Conservation (phyloP, 2,797 vertebrate species). For the Natrix natrix region DNA sequence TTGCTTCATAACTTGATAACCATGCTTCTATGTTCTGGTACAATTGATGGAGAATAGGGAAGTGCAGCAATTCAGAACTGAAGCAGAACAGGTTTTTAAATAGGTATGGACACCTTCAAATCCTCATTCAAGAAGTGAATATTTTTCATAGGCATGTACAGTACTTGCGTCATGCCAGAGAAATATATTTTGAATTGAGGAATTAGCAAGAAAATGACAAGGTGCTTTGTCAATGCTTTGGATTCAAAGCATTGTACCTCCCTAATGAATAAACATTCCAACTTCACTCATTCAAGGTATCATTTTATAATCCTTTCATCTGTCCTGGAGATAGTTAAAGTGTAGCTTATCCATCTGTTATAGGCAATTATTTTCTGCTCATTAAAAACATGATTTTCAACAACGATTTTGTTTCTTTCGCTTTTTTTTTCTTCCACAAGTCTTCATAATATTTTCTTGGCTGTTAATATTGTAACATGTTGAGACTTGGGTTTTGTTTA, state of each 20-base stretch:
- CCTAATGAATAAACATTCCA: conserved; percentile 13
- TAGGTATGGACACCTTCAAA: not conserved
- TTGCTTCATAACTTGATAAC: not conserved
- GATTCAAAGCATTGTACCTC: not conserved
- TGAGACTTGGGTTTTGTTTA: conserved; percentile 60
- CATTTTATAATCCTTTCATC: not conserved
- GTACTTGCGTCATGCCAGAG: not conserved
- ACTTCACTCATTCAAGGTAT: conserved; percentile 20
- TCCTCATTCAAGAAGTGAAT: not conserved
- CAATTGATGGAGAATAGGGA: not conserved
- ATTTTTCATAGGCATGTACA: not conserved
- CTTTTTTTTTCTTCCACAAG: conserved; percentile 9
- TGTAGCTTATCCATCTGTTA: conserved; percentile 17
- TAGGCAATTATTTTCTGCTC: conserved; percentile 39
- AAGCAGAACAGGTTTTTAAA: not conserved
- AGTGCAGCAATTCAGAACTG: not conserved
- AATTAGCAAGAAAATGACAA: not conserved
- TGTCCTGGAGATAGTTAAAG: conserved; percentile 30
- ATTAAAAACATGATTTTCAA: conserved; percentile 19
- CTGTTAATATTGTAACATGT: conserved; percentile 45
- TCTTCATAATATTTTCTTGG: conserved; percentile 45
- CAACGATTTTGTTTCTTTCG: conserved; percentile 18
- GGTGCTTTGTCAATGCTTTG: not conserved
- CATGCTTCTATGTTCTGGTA: not conserved
- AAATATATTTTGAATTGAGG: not conserved